These are phyloP conservation scores for Campylomormyrus tamandua DNA, from an alignment of 2,113 vertebrate genomes.

Conservation along the genomic window DNA sequence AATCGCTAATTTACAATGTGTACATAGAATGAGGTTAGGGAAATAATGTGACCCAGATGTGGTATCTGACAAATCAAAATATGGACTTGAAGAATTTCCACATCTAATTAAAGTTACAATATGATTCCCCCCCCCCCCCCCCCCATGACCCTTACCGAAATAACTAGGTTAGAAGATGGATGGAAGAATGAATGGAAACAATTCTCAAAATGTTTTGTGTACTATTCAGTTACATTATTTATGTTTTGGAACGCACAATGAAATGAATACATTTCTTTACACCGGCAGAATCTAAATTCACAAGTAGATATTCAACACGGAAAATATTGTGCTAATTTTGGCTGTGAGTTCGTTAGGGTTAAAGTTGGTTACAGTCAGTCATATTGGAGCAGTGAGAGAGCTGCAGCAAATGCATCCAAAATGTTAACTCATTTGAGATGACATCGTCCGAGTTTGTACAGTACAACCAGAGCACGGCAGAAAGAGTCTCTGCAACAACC, in stretches of 20 bases:
- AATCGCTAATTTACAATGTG: not conserved
- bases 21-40: not conserved
- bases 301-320: not conserved
- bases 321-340: not conserved
- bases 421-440: not conserved
- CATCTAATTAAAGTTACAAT: no score
- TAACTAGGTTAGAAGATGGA: no score
- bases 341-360: not conserved
- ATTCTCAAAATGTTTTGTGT: not conserved
- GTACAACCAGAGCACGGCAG: not conserved
- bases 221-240: not conserved
- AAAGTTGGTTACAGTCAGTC: not conserved
- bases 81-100: not conserved
- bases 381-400: not conserved
- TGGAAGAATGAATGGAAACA: no score
- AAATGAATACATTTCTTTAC: not conserved
- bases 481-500: not conserved
- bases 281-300: not conserved
- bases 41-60: not conserved
- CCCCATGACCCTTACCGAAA: no score
- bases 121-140: no score
- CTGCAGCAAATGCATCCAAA: not conserved
- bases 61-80: not conserved
- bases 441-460: not conserved
- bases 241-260: not conserved